These are phyloP conservation scores for Volucella zonaria DNA, from an alignment of 2,888 invertebrate genomes.

Conservation along the genomic window DNA sequence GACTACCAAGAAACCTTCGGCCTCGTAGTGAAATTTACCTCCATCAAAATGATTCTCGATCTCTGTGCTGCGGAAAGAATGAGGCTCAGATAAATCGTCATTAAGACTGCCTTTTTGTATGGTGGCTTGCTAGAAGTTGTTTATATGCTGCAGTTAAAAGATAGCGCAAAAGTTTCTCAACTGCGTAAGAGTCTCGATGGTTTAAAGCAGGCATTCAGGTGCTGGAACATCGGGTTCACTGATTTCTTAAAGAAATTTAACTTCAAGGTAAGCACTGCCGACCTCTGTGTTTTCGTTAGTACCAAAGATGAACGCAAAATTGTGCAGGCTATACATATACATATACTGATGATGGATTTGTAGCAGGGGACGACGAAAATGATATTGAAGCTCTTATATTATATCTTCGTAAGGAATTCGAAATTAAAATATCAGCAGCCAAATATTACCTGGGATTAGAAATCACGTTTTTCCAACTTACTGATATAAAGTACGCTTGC, in stretches of 20 bases:
- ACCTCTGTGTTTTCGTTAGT: not conserved
- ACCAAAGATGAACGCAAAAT: not conserved
- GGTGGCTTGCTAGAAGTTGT: too few relatives aligned
- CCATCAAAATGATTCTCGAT: too few relatives aligned
- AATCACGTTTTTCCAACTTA: too few relatives aligned
- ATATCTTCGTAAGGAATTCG: too few relatives aligned
- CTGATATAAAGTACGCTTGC: too few relatives aligned
- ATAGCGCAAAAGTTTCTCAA: too few relatives aligned
- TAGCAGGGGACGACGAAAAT: too few relatives aligned
- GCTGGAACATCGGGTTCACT: not conserved
- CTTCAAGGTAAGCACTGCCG: not conserved
- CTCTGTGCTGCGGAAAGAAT: not conserved
- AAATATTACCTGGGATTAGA: too few relatives aligned
- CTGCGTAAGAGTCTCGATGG: not conserved
- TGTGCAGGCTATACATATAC: not conserved
- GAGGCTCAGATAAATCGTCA: not conserved
- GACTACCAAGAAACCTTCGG: not conserved
- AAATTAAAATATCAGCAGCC: too few relatives aligned
- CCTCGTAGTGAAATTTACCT: not conserved
- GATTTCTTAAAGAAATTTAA: not conserved
- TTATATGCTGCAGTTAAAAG: not conserved
- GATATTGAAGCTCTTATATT: too few relatives aligned
- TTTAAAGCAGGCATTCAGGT: not conserved
- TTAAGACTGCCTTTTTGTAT: not conserved
- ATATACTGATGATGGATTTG: too few relatives aligned